Conservation (phyloP, 2,797 vertebrate species). For the Schizopygopsis pylzovi region DNA sequence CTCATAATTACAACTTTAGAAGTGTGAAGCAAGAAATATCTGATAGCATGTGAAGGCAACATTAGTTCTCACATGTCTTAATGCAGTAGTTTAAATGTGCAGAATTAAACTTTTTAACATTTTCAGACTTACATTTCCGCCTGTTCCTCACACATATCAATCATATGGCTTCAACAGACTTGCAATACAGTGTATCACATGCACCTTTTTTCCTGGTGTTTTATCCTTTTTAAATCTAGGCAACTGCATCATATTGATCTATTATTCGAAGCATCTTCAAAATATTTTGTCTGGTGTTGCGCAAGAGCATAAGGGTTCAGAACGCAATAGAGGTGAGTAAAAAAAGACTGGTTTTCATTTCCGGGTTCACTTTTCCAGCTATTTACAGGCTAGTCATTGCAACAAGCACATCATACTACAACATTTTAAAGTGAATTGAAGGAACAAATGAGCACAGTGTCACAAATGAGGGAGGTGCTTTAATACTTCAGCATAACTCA, state of each 20-base stretch:
- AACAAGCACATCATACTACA: too few relatives aligned
- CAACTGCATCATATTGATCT: not conserved
- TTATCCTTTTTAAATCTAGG: too few relatives aligned
- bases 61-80: not conserved
- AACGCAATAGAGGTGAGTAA: not conserved
- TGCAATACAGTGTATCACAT: not conserved
- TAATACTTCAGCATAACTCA: constrained; percentile 46
- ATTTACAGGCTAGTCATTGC: not conserved
- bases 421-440: constrained; percentile 17
- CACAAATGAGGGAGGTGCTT: constrained; percentile 34
- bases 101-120: not conserved
- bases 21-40: too few relatives aligned
- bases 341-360: not conserved
- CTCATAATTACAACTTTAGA: too few relatives aligned
- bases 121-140: not conserved
- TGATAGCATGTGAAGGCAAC: too few relatives aligned
- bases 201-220: not conserved
- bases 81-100: not conserved
- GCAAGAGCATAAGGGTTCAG: not conserved
- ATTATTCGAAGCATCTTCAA: not conserved
- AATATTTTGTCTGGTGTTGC: not conserved
- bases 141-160: not conserved
- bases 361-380: not conserved
- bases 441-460: constrained; percentile 46
- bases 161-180: not conserved